Conservation (phyloP, 1,140 invertebrate species). For the Pseudachorutes palmiensis region DNA sequence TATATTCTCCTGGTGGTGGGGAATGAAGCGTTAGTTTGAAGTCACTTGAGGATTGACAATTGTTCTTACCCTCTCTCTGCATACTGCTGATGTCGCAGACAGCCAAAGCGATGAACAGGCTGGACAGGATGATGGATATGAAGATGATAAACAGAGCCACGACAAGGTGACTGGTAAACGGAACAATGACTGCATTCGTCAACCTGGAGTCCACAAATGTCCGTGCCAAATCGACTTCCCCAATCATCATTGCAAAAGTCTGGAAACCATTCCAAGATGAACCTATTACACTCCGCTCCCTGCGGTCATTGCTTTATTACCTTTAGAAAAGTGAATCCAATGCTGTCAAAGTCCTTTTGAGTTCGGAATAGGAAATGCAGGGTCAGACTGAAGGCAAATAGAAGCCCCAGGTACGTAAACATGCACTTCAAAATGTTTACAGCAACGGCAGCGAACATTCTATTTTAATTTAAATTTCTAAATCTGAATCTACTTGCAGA, state of each 20-base stretch:
- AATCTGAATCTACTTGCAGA: background rate
- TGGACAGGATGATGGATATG: constrained; percentile 38
- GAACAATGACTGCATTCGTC: constrained; percentile 29
- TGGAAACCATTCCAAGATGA: constrained; percentile 10
- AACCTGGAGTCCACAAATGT: constrained; percentile 36
- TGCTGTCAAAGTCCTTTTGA: constrained; percentile 38
- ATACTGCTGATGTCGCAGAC: constrained; percentile 37
- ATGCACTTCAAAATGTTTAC: constrained; percentile 37
- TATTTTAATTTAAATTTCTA: background rate
- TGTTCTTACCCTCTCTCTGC: constrained; percentile 29
- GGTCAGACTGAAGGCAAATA: constrained; percentile 38
- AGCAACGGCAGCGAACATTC: constrained; percentile 35
- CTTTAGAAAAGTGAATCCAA: constrained; percentile 39
- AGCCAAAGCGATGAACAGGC: constrained; percentile 36
- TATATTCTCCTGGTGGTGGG: constrained; percentile 27
- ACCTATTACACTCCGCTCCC: too few species aligned
- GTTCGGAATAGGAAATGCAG: constrained; percentile 38
- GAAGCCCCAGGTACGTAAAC: constrained; percentile 38
- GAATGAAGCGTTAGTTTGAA: background rate
- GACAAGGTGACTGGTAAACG: constrained; percentile 38
- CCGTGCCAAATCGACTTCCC: constrained; percentile 23
- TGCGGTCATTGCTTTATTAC: too few species aligned
- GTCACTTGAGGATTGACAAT: background rate
- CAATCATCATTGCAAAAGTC: constrained; percentile 39
- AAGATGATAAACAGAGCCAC: constrained; percentile 39